These are phyloP conservation scores for Capromys pilorides DNA, from an alignment of 2,797 vertebrate genomes.

Conservation along the genomic window DNA sequence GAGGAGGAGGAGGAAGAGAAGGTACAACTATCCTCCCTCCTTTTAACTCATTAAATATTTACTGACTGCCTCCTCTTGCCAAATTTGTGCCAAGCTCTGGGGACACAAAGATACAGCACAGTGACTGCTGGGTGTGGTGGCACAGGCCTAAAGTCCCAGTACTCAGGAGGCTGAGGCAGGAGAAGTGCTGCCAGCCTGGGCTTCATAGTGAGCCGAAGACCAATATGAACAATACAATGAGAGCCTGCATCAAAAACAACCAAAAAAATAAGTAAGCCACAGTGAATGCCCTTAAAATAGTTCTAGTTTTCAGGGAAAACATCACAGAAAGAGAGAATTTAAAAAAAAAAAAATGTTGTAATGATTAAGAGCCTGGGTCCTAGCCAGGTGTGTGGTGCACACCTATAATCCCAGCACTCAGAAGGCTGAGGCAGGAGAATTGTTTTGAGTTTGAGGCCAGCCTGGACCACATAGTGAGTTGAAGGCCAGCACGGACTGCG, in stretches of 20 bases:
- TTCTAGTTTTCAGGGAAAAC: background rate
- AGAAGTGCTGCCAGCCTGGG: background rate
- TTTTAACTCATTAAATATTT: constrained; percentile 64
- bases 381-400: background rate
- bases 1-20: too few species aligned
- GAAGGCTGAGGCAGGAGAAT: too few species aligned
- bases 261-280: constrained; percentile 19
- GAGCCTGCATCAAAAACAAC: background rate
- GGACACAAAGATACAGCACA: constrained; percentile 49
- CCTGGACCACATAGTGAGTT: too few species aligned
- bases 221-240: background rate
- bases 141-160: background rate
- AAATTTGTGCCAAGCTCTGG: constrained; percentile 49
- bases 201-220: background rate
- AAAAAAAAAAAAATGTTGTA: background rate
- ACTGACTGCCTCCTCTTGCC: constrained; percentile 50
- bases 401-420: too few species aligned
- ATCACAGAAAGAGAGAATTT: constrained; percentile 36
- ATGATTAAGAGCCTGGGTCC: constrained; percentile 18
- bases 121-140: background rate
- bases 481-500: too few species aligned
- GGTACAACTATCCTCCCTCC: background rate
- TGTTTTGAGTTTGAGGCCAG: too few species aligned
- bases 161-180: background rate
- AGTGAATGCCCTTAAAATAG: constrained; percentile 53